Evolutionary conservation across 2,113 vertebrate species (phyloP).

Genomic region (Pedetes capensis): DNA sequence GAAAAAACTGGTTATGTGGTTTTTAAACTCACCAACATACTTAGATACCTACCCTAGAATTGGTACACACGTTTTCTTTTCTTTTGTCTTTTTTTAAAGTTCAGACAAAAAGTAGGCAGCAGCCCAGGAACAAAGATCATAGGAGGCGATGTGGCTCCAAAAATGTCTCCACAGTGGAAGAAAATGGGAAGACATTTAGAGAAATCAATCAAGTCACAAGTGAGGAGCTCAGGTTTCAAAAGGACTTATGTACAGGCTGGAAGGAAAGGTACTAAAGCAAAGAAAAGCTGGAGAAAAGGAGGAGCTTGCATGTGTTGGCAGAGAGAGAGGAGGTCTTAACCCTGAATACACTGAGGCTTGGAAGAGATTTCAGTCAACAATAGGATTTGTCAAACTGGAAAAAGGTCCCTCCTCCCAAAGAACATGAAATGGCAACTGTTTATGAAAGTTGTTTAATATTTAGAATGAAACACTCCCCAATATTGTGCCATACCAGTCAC

Average conservation of each 20-base stretch:
- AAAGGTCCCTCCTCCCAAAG: background rate
- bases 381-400: background rate
- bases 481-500: no score
- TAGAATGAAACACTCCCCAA: no score
- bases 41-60: background rate
- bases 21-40: background rate
- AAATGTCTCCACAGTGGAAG: background rate
- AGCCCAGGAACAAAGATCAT: background rate
- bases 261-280: background rate
- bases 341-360: background rate
- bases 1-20: background rate
- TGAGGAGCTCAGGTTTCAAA: slow-evolving; percentile 50
- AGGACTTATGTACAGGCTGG: background rate
- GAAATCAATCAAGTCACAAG: slow-evolving; percentile 36
- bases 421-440: background rate
- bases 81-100: background rate
- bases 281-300: background rate
- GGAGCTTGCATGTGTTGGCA: background rate
- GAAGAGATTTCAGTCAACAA: background rate
- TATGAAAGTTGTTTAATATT: background rate
- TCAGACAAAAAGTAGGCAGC: background rate
- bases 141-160: background rate
- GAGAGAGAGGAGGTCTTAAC: background rate
- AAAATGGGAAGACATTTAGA: slow-evolving; percentile 20
- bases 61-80: background rate